Conservation (phyloP, 2,797 vertebrate species). For the Galago senegalensis region DNA sequence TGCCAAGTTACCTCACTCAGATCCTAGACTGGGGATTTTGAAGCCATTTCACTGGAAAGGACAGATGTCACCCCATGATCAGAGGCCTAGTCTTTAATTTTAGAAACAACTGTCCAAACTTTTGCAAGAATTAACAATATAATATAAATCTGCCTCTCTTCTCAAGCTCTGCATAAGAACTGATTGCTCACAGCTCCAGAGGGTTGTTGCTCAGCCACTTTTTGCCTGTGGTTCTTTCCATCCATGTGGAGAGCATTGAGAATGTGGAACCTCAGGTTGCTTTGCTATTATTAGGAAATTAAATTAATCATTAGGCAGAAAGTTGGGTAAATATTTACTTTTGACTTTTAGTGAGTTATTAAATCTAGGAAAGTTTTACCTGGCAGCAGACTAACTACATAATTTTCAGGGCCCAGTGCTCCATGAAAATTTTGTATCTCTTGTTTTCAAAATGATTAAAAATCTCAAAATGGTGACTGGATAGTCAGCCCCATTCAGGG, state of each 20-base stretch:
- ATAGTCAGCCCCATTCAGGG: no score
- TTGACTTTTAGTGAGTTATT: neutral
- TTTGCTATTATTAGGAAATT: neutral
- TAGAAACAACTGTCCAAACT: neutral
- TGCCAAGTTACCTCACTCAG: neutral
- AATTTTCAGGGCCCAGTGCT: neutral
- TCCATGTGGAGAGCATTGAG: no score
- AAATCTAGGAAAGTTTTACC: neutral
- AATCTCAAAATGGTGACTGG: neutral
- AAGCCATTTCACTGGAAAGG: neutral
- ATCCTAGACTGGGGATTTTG: neutral
- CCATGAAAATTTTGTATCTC: neutral
- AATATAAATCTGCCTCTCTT: neutral
- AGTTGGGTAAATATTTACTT: conserved; percentile 19
- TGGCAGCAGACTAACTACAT: neutral
- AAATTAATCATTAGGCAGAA: neutral
- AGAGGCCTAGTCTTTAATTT: neutral
- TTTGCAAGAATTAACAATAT: neutral
- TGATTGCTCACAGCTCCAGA: neutral
- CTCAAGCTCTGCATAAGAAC: neutral
- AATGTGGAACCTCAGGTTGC: neutral
- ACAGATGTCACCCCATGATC: no score
- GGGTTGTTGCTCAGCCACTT: neutral
- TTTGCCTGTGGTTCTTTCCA: neutral
- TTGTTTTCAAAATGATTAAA: neutral